Conservation (phyloP, 1,140 invertebrate genomes). For the Drosophila nikananu region DNA sequence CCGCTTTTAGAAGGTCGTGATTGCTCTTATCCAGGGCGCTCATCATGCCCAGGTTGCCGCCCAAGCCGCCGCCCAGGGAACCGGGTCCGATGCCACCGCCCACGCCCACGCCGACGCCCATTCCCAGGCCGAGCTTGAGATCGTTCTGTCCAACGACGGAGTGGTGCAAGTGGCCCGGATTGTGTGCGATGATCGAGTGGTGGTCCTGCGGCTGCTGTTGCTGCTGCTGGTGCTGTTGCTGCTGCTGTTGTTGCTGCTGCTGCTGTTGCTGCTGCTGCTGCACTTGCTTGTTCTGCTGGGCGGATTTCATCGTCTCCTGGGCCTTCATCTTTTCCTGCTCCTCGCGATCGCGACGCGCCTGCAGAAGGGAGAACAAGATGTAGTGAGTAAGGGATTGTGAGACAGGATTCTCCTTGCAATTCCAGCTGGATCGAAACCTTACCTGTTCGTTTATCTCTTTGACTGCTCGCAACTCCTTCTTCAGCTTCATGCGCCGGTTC, state of each 20-base stretch:
- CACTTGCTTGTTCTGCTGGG: constrained; percentile 88
- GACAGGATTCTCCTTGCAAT: neutral
- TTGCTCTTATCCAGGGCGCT: constrained; percentile 87
- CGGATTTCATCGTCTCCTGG: constrained; percentile 94
- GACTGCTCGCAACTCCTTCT: constrained; percentile 96
- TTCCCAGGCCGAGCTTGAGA: constrained; percentile 83
- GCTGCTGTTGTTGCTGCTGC: constrained; percentile 87
- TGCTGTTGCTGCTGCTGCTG: constrained; percentile 88
- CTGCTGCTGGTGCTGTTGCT: constrained; percentile 88
- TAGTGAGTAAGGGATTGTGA: neutral
- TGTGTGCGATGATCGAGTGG: constrained; percentile 86
- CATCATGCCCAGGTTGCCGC: constrained; percentile 85
- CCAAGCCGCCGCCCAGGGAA: constrained; percentile 71
- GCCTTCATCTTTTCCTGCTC: constrained; percentile 96
- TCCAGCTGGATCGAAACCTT: constrained; percentile 9
- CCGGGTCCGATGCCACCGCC: constrained; percentile 68
- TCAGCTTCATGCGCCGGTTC: constrained; percentile 98
- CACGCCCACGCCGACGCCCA: constrained; percentile 64
- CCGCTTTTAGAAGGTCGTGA: constrained; percentile 87
- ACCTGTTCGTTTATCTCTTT: constrained; percentile 98
- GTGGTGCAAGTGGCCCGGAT: constrained; percentile 83
- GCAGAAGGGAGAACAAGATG: neutral
- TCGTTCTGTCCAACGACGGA: constrained; percentile 85
- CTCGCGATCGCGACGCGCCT: constrained; percentile 92
- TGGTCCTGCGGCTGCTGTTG: constrained; percentile 86